These are phyloP conservation scores for Drosophila paramelanica DNA, from an alignment of 2,888 invertebrate species.

Conservation along the genomic window DNA sequence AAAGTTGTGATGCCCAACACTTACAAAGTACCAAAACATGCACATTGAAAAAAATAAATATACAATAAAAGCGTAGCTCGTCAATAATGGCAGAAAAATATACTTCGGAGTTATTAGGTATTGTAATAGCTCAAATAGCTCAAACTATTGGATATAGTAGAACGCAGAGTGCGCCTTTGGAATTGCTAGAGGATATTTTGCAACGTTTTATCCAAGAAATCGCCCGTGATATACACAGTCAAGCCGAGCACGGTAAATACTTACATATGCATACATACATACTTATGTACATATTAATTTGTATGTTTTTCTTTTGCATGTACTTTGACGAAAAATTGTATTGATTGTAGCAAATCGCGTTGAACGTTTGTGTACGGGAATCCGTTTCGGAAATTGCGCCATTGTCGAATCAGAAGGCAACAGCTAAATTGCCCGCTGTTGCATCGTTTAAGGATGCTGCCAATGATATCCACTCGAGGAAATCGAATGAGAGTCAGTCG, in stretches of 20 bases:
- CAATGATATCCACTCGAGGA: constrained; percentile 30
- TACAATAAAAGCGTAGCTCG: constrained; percentile 6
- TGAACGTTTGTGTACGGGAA: constrained; percentile 89
- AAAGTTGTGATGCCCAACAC: not conserved
- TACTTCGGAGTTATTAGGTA: constrained; percentile 90
- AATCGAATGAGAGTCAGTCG: constrained; percentile 29
- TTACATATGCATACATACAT: not conserved
- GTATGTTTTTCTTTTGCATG: no score
- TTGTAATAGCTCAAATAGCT: constrained; percentile 95
- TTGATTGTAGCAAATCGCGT: no score
- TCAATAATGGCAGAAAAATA: constrained; percentile 85
- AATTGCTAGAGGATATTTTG: constrained; percentile 94
- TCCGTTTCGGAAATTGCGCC: constrained; percentile 68
- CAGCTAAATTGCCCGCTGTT: constrained; percentile 7
- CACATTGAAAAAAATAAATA: not conserved
- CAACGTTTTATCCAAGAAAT: constrained; percentile 93
- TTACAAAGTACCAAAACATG: constrained; percentile 1
- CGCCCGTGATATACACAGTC: constrained; percentile 91
- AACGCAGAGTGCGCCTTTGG: constrained; percentile 93
- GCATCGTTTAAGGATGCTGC: constrained; percentile 33
- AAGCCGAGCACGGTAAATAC: constrained; percentile 93
- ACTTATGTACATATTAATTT: not conserved
- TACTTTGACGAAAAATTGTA: no score
- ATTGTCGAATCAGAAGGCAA: constrained; percentile 26
- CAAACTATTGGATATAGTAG: constrained; percentile 97